Evolutionary conservation across 2,888 invertebrate species (phyloP), one percentile per base, ranked within the genome.

Genomic region (Troglohyphantes excavatus): DNA sequence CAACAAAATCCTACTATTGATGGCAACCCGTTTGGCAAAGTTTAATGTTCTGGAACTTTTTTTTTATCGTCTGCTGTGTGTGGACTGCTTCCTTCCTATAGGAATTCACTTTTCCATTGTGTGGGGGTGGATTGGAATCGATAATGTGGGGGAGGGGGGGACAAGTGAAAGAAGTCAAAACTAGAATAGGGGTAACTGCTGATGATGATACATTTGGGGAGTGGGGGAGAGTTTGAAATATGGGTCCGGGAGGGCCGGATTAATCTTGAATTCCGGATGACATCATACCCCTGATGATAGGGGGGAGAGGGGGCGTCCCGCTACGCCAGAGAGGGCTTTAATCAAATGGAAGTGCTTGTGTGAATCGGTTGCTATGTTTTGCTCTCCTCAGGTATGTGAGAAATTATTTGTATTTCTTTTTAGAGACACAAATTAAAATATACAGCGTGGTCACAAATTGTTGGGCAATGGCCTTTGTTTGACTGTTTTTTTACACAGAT

Each of bases 201-300:
- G 61, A 29, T n/a, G 53, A 78, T 68, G 68, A 59, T 39, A 73
- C 73, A 65, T 87, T 73, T 79, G 39, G 61, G 6, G 46, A 7
- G 43, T 29, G 75, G 82, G 46, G 88, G 82, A 53, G 67, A 76
- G 70, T 76, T 82, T 88, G 88, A 88, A 88, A 88, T 82, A 88
- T 88, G 88, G 76, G 68, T 33, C 61, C 65, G 29, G 73, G 70
- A 11, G 59, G 21, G 21, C 43, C 3, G 76, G 88, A 88, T 88
- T 82, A 82, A 76, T 88, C 82, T 68, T 53, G 68, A 73, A 65
- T 75, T 68, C 53, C 59, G 86, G 82, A 88, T 88, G 88, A 88
- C 88, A 88, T 88, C 82, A 88, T 82, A 21, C 75, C 73, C 21
- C 75, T 27, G 26, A 76, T 29, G 29, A 53, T 53, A 11, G 73